A percentile compares a stretch with the other conserved stretches of the same genome.
phyloP scores from a whole-genome alignment of 2,797 vertebrate genomes.

The Catostomus latipinnis region DNA sequence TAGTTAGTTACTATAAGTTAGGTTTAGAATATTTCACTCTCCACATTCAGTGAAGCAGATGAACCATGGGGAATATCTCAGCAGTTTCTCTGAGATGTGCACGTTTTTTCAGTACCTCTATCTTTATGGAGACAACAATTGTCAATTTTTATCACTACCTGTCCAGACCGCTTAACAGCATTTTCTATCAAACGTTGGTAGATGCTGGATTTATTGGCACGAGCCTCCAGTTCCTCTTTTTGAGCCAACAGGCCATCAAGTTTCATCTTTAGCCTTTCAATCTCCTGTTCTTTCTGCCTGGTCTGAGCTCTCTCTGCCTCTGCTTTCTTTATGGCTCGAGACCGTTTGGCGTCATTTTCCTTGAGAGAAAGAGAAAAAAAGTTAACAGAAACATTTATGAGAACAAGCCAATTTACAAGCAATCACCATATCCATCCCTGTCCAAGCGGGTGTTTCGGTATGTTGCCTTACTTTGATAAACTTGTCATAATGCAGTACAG shows the following conservation, averaged over 20 bases:
- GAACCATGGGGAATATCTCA: no score
- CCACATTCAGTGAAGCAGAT: no score
- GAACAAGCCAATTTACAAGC: no score
- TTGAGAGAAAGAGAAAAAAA: constrained; percentile 51
- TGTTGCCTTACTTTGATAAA: constrained; percentile 78
- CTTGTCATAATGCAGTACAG: constrained; percentile 68
- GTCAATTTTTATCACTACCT: constrained; percentile 63
- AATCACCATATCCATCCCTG: background rate
- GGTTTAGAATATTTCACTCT: no score
- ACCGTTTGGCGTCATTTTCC: constrained; percentile 72
- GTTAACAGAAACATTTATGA: background rate
- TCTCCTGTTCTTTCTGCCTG: constrained; percentile 60
- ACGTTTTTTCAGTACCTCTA: no score
- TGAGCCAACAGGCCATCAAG: constrained; percentile 57
- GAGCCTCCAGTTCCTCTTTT: constrained; percentile 67
- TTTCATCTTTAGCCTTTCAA: constrained; percentile 64
- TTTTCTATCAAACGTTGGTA: constrained; percentile 74
- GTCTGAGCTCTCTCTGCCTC: constrained; percentile 56
- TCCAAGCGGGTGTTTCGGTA: background rate
- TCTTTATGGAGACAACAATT: no score
- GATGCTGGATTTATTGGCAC: constrained; percentile 61
- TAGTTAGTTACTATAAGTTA: no score
- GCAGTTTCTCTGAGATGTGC: no score
- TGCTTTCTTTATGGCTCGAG: constrained; percentile 59
- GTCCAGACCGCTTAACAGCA: constrained; percentile 67